Conservation (phyloP, 2,797 vertebrate species). For the Lepus oiostolus region DNA sequence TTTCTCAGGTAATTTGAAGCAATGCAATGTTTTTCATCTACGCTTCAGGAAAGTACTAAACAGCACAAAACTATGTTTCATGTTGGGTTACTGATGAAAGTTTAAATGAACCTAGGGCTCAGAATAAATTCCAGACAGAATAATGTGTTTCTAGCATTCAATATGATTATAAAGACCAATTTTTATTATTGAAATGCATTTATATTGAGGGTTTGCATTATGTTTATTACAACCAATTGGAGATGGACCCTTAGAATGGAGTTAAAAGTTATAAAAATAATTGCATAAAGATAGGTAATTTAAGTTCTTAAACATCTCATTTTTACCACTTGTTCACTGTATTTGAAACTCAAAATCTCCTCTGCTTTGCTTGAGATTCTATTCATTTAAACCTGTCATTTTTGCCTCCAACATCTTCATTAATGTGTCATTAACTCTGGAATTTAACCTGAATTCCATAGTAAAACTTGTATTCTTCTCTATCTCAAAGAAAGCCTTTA, state of each 20-base stretch:
- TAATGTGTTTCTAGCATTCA: background rate
- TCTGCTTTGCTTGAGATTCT: constrained; percentile 8
- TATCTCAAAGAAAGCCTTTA: background rate
- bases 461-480: background rate
- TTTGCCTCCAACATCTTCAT: background rate
- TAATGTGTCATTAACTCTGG: background rate
- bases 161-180: background rate
- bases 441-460: constrained; percentile 3
- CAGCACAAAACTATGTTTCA: constrained; percentile 39
- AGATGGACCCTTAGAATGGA: background rate
- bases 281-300: background rate
- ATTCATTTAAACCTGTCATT: background rate
- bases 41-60: constrained; percentile 41
- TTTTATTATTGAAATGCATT: background rate
- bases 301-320: constrained; percentile 41
- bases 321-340: background rate
- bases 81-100: background rate
- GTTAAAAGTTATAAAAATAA: background rate
- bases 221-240: background rate
- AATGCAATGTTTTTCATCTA: background rate
- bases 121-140: constrained; percentile 47
- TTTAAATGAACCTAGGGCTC: constrained; percentile 1
- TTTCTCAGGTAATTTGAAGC: constrained; percentile 57
- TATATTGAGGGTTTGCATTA: background rate
- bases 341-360: background rate